Base-by-base conservation (phyloP, 1,140 invertebrate species). In the Papilio machaon region DNA sequence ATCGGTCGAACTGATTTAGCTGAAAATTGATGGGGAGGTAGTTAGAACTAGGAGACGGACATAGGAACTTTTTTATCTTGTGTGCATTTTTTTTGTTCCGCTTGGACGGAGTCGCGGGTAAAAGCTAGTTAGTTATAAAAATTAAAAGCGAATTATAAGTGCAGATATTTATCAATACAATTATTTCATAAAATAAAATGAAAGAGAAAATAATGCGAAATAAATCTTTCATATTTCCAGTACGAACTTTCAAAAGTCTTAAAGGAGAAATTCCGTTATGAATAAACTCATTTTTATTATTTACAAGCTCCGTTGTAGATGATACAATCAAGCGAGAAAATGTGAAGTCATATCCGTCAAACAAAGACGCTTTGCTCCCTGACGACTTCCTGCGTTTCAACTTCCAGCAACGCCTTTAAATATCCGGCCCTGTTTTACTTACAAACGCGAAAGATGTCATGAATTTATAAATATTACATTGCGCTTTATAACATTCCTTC, bases 221-320 rank as follows among this genome's bases (percentile, higher is more conserved):
- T 43, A 17, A 54, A 17, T 17, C 52, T 54, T 54, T 54, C 15
- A 54, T 17, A 67, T n/a, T 67, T 67, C 13, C 30, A 64, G 3
- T 30, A 13, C 10, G 19, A 64, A 64, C 2, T 35, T 15, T 35
- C 11, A 35, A 67, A 30, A 67, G 23, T 67, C 23, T 35, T 4
- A 67, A 67, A 15, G 11, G 64, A 35, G 38, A 73, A 73, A 46
- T 73, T 47, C 73, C 73, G n/a, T 46, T 46, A 46, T 73, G 43
- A 73, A 73, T 67, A 67, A 67, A 67, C 23, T 67, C 64, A 73
- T 73, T 73, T 73, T 73, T 73, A 73, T 73, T 73, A 73, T 73
- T 73, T 73, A 46, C 73, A 73, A 46, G 73, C 73, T 47, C 30
- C 64, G 10, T 67, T 35, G 64, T 67, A 47, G 73, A 35, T 74